These are phyloP conservation scores for Zapornia atra DNA, from an alignment of 2,113 vertebrate genomes.

Conservation along the genomic window DNA sequence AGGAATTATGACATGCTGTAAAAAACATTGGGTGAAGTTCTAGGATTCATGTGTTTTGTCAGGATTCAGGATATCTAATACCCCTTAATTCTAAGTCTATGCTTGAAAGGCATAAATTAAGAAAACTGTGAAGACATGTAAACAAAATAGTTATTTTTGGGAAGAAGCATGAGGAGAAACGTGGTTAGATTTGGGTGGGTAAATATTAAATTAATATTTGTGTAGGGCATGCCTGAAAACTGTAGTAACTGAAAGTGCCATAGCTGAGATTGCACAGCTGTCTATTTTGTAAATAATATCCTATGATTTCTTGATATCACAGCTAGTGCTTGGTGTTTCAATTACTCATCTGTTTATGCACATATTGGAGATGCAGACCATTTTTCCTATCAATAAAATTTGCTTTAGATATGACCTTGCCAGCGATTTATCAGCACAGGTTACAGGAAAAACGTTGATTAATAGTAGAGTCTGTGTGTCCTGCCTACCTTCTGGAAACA, in stretches of 20 bases:
- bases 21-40: neutral
- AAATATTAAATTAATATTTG: neutral
- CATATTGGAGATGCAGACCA: neutral
- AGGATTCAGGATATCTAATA: neutral
- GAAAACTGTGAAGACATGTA: neutral
- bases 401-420: neutral
- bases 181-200: neutral
- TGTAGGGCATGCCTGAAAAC: neutral
- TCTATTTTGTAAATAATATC: neutral
- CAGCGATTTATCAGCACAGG: neutral
- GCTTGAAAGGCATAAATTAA: neutral
- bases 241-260: neutral
- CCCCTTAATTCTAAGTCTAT: neutral
- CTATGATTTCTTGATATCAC: neutral
- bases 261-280: neutral
- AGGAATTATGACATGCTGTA: neutral
- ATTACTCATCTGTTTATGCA: neutral
- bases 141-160: neutral
- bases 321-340: neutral
- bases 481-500: neutral
- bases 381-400: neutral
- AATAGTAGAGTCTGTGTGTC: neutral
- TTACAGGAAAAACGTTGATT: neutral
- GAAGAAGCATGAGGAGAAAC: neutral
- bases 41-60: neutral